Evolutionary conservation across 2,113 vertebrate species (phyloP).

Genomic region (Hassar affinis): DNA sequence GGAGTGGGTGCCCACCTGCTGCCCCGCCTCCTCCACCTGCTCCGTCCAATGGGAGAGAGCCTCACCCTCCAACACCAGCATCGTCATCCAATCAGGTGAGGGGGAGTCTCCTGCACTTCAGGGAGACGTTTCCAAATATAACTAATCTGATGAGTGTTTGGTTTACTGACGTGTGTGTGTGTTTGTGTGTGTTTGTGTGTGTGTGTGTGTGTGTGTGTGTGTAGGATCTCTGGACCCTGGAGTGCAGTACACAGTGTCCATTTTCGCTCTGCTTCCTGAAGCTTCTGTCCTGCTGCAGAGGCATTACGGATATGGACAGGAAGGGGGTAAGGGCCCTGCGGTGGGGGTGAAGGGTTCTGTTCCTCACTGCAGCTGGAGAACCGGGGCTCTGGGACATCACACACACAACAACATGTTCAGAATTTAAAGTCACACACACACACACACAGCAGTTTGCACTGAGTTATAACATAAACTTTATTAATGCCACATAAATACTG

Average conservation of each 20-base stretch:
- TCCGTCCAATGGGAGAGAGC: conserved; percentile 67
- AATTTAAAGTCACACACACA: too few species aligned
- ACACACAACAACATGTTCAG: too few species aligned
- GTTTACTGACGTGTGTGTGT: neutral
- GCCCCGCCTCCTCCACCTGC: conserved; percentile 59
- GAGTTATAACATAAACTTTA: too few species aligned
- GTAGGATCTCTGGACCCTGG: conserved; percentile 66
- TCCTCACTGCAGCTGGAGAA: neutral
- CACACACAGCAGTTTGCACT: too few species aligned
- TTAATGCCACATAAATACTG: neutral
- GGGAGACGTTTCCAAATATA: conserved; percentile 8
- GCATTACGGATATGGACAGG: conserved; percentile 67
- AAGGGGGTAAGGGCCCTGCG: conserved; percentile 60
- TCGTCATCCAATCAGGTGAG: conserved; percentile 65
- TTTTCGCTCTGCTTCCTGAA: conserved; percentile 64
- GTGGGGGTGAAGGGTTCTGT: neutral
- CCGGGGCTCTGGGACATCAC: too few species aligned
- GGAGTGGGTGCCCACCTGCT: conserved; percentile 64
- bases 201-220: conserved; percentile 29
- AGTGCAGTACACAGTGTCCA: conserved; percentile 68
- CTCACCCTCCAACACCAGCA: conserved; percentile 56
- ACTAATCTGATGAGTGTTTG: neutral
- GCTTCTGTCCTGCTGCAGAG: conserved; percentile 58
- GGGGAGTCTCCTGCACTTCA: neutral
- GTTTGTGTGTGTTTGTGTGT: too few species aligned